Conservation (phyloP, 2,888 invertebrate genomes). For the Hemistola chrysoprasaria region DNA sequence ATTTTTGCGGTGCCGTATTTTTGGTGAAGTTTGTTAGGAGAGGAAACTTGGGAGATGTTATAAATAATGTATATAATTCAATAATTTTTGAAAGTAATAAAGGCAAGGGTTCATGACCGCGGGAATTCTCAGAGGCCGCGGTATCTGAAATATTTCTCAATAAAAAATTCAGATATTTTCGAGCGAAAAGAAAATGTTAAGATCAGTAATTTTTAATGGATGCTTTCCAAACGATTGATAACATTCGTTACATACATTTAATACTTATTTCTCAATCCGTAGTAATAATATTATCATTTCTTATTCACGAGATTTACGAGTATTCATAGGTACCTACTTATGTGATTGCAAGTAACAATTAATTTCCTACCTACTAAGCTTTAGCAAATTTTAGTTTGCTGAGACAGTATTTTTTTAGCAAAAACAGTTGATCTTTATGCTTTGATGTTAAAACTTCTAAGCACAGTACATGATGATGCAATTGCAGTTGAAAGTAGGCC, state of each 20-base stretch:
- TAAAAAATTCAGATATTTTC: conserved; percentile 16
- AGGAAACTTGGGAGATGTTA: conserved; percentile 11
- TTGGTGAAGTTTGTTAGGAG: neutral
- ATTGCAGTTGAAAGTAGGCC: too few species aligned
- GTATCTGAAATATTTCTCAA: conserved; percentile 15
- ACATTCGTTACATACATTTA: conserved; percentile 13
- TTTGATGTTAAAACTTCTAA: too few species aligned
- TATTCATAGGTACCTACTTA: too few species aligned
- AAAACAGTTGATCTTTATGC: too few species aligned
- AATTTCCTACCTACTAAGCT: too few species aligned
- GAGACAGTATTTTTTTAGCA: too few species aligned
- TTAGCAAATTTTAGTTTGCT: too few species aligned
- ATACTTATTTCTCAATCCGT: too few species aligned
- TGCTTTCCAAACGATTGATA: conserved; percentile 19
- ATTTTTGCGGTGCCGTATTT: conserved; percentile 1
- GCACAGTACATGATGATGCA: too few species aligned
- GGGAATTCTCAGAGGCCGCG: conserved; percentile 15
- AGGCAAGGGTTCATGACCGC: conserved; percentile 23
- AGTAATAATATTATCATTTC: too few species aligned
- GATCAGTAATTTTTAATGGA: conserved; percentile 19
- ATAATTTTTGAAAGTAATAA: conserved; percentile 25
- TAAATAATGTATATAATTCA: conserved; percentile 20
- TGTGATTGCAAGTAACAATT: too few species aligned
- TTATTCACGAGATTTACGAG: too few species aligned
- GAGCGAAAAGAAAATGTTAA: conserved; percentile 14